Percentiles rank a stretch among this genome's conserved stretches.
Conservation (phyloP, 2,797 vertebrate genomes). For the Schizopygopsis malacanthus region DNA sequence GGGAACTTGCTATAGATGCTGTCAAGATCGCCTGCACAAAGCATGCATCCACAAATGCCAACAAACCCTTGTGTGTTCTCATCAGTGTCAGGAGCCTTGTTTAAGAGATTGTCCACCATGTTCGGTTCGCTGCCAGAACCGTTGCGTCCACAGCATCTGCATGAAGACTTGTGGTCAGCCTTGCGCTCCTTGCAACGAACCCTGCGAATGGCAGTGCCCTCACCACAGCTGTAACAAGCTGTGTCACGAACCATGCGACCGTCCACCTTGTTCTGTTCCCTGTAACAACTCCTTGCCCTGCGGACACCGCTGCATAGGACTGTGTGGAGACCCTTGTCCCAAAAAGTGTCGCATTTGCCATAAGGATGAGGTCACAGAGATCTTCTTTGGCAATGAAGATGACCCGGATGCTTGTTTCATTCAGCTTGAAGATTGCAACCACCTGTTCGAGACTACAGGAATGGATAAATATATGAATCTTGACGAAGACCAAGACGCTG, state of each 20-base stretch:
- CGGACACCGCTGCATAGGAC: slow-evolving; percentile 87
- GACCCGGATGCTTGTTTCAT: slow-evolving; percentile 85
- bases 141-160: slow-evolving; percentile 88
- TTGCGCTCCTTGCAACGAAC: slow-evolving; percentile 86
- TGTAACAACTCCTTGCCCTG: slow-evolving; percentile 82
- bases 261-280: slow-evolving; percentile 82
- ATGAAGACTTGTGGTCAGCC: slow-evolving; percentile 82
- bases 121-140: slow-evolving; percentile 82
- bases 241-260: slow-evolving; percentile 89
- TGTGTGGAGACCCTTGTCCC: slow-evolving; percentile 93
- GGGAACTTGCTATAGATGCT: slow-evolving; percentile 84
- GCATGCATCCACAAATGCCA: slow-evolving; percentile 78
- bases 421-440: slow-evolving; percentile 89
- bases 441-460: slow-evolving; percentile 83
- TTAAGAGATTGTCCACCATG: slow-evolving; percentile 86
- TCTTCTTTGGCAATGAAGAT: slow-evolving; percentile 92
- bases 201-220: slow-evolving; percentile 86
- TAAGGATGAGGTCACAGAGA: slow-evolving; percentile 83
- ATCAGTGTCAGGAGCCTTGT: slow-evolving; percentile 86
- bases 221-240: slow-evolving; percentile 86
- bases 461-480: slow-evolving; percentile 87
- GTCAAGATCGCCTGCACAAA: slow-evolving; percentile 84
- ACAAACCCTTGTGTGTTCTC: slow-evolving; percentile 86
- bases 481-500: slow-evolving; percentile 61
- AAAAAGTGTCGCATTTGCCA: slow-evolving; percentile 87